phyloP scores from a whole-genome alignment of 2,888 invertebrate genomes.

The Odontomyia ornata region DNA sequence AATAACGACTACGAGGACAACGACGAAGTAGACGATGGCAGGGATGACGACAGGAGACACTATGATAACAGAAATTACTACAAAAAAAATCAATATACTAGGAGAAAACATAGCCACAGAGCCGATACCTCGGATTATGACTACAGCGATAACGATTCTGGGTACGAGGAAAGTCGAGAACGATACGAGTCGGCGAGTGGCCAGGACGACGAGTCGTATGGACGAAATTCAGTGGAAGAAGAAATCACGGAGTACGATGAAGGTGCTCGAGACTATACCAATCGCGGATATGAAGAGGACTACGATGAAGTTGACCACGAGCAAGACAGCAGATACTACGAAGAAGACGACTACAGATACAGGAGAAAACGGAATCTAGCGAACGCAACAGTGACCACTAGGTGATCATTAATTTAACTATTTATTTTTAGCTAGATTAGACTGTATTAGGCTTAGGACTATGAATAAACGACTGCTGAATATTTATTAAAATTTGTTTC shows the following conservation, averaged over 20 bases:
- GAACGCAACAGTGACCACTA: not conserved
- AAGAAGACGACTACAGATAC: conserved; percentile 27
- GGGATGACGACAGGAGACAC: not conserved
- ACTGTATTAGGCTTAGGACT: not conserved
- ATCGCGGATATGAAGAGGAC: conserved; percentile 13
- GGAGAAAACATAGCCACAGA: not conserved
- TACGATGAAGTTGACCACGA: not conserved
- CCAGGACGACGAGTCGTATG: not conserved
- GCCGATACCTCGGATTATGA: not conserved
- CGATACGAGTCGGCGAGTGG: not conserved
- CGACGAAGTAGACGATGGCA: not conserved
- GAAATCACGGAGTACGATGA: not conserved
- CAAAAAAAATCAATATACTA: not conserved
- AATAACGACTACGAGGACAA: not conserved
- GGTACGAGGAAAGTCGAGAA: not conserved
- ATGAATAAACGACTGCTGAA: conserved; percentile 32
- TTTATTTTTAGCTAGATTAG: conserved; percentile 18
- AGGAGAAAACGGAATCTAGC: conserved; percentile 16
- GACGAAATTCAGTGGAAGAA: not conserved
- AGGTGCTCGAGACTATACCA: not conserved
- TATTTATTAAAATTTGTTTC: not conserved
- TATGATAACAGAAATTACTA: not conserved
- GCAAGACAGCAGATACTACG: conserved; percentile 7
- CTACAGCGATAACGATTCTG: not conserved
- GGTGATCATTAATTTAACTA: conserved; percentile 16